phyloP scores from a whole-genome alignment of 2,113 vertebrate genomes.

The Nipponia nippon region DNA sequence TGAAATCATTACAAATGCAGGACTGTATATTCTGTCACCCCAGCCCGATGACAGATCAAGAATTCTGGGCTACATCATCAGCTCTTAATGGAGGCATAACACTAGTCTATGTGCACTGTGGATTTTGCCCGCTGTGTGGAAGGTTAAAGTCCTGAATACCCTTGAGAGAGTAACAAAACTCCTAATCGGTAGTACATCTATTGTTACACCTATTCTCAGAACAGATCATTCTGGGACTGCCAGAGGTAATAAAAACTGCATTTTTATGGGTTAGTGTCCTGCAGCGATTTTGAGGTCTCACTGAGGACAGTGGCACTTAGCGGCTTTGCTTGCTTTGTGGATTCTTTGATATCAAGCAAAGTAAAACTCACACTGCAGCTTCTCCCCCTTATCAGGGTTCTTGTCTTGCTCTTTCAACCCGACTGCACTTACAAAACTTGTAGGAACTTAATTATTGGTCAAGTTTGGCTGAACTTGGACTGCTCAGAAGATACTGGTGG shows the following conservation, averaged over 20 bases:
- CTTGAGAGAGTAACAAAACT: not conserved
- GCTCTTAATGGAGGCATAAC: not conserved
- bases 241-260: not conserved
- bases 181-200: not conserved
- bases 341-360: not conserved
- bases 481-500: not conserved
- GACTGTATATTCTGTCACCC: not conserved
- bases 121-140: not conserved
- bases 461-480: not conserved
- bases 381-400: not conserved
- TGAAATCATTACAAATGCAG: not conserved
- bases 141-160: not conserved
- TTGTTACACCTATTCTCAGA: not conserved
- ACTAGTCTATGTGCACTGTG: fast-evolving
- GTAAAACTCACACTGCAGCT: not conserved
- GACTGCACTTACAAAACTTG: not conserved
- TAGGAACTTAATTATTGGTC: not conserved
- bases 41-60: not conserved
- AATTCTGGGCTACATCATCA: not conserved
- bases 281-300: not conserved
- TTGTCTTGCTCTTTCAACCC: not conserved
- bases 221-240: not conserved
- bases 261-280: not conserved
- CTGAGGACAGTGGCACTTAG: not conserved
- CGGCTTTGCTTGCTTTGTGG: not conserved